Evolutionary conservation across 2,797 vertebrate species (phyloP), one percentile per base, ranked within the genome.

Genomic region (Falco peregrinus): DNA sequence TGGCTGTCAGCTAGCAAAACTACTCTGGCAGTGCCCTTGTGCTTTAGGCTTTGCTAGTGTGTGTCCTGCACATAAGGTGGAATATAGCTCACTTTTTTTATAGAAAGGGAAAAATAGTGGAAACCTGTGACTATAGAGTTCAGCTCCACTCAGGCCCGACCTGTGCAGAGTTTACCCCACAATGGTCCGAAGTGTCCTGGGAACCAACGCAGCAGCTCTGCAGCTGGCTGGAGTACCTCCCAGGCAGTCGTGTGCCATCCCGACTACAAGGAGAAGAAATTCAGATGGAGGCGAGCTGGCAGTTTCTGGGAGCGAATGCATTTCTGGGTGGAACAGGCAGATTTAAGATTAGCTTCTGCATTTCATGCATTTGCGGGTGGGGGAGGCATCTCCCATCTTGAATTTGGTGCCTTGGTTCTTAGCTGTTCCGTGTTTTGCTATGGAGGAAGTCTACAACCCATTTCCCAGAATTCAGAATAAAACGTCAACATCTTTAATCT

Each of bases 1-100:
- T 89, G 39, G 7, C 63, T 94, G 48, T 93, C 43, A 83, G 28
- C 45, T 56, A 47, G 13, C 63, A 83, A 20, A 81, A 33, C 50
- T 89, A 3, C 21, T 79, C 63, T 35, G 29, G 33, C 50, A 68
- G n/a, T 33, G n/a, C 39, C 47, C 51, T 84, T 60, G 50, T 45
- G 20, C 43, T 73, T 89, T 64, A 77, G 60, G 50, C 68, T 94
- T 92, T 77, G 43, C 35, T 69, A n/a, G 12, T 35, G 0, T 60
- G 9, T 35, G 5, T 41, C 31, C 41, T 84, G 67, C 22, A 7
- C 0, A 0, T 41, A 41, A 77, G 16, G 11, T 35, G 37, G 16
- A 8, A 26, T 74, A 39, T 15, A 70, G 10, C 41, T 83, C 39
- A 15, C 56, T 77, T 43, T 41, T 37, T 43, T 41, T 48, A 24